These are phyloP conservation scores for Hermaeophaga mercurialis DNA, from an alignment of 2,888 invertebrate genomes.

Conservation along the genomic window DNA sequence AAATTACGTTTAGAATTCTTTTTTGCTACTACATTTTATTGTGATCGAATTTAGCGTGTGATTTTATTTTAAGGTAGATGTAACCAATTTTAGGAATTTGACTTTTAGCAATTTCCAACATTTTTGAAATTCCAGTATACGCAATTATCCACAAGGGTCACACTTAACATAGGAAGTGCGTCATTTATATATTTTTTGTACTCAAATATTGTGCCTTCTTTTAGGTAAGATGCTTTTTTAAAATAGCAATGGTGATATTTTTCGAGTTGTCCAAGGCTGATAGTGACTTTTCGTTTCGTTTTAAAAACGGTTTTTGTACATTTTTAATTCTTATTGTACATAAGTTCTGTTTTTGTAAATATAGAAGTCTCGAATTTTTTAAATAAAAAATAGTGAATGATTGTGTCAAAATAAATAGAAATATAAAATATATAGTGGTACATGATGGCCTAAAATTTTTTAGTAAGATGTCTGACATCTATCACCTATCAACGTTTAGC, in stretches of 20 bases:
- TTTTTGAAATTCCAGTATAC: no score
- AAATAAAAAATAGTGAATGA: neutral
- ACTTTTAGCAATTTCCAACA: no score
- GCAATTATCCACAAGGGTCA: no score
- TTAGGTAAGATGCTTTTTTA: slow-evolving; percentile 3
- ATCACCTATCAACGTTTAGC: no score
- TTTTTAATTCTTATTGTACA: slow-evolving; percentile 28
- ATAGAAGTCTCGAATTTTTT: slow-evolving; percentile 19
- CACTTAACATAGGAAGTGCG: no score
- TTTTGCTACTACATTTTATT: slow-evolving; percentile 5
- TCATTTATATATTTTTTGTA: no score
- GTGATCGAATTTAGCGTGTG: slow-evolving; percentile 21
- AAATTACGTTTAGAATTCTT: slow-evolving; percentile 39
- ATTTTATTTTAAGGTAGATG: slow-evolving; percentile 12
- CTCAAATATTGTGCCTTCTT: slow-evolving; percentile 6
- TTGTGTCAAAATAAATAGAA: slow-evolving; percentile 18
- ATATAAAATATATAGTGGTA: neutral
- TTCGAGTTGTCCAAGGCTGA: slow-evolving; percentile 26
- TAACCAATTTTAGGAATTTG: no score
- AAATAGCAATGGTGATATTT: slow-evolving; percentile 25
- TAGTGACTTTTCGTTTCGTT: slow-evolving; percentile 23
- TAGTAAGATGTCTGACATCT: no score
- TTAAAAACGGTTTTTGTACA: slow-evolving; percentile 22
- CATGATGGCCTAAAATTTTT: no score
- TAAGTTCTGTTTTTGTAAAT: slow-evolving; percentile 24